Evolutionary conservation across 2,888 invertebrate species (phyloP).

Genomic region (Drosophila rubida): DNA sequence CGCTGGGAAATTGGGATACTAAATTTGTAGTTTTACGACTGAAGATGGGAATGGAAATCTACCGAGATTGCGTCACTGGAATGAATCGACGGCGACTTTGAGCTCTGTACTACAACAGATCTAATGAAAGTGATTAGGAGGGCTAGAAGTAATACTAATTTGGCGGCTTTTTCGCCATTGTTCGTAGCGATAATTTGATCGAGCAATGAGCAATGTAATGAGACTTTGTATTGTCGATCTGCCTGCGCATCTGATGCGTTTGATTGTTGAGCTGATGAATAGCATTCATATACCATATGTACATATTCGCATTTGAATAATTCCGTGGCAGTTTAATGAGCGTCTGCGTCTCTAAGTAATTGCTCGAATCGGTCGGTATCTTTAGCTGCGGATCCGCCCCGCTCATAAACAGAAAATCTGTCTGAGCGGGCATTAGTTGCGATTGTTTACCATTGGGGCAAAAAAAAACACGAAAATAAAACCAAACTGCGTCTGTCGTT

Average conservation of each 20-base stretch:
- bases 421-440: constrained; percentile 35
- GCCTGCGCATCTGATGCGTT: constrained; percentile 6
- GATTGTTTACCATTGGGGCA: constrained; percentile 4
- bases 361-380: constrained; percentile 13
- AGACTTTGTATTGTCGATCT: constrained; percentile 2
- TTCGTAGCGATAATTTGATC: background rate
- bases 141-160: background rate
- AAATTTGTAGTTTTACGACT: constrained; percentile 17
- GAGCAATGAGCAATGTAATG: background rate
- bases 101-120: background rate
- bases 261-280: background rate
- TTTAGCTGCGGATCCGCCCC: background rate
- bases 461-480: constrained; percentile 3
- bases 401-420: constrained; percentile 26
- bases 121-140: background rate
- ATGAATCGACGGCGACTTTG: background rate
- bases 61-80: constrained; percentile 12
- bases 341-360: constrained; percentile 47
- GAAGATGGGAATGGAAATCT: constrained; percentile 7
- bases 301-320: constrained; percentile 13
- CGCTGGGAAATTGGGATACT: constrained; percentile 16
- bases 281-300: background rate
- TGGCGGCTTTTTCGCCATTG: constrained; percentile 6
- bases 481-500: constrained; percentile 43
- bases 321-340: constrained; percentile 48